Evolutionary conservation across 2,113 vertebrate species (phyloP), one percentile per base, ranked within the genome.

Genomic region (Conger conger): DNA sequence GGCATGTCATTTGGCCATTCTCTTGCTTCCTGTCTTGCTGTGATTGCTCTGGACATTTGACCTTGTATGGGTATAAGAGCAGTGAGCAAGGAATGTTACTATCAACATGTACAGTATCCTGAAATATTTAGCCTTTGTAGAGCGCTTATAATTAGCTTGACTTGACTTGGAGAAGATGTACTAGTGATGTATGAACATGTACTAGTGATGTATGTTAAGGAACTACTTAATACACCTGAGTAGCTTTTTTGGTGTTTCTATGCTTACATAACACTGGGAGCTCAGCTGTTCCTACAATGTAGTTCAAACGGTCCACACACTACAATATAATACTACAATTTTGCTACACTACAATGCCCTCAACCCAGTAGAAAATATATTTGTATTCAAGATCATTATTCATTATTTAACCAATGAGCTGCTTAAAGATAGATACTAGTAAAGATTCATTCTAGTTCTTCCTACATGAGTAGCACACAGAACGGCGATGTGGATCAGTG

Each of bases 1-100:
- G 86, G 79, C 84, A 87, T 77, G 76, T 82, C 85, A 83, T 87
- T 86, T 86, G 79, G 78, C 57, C 86, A 81, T 78, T 78, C 81
- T 87, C 82, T 79, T 82, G 78, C 84, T 91, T 91, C 91, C 91
- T 88, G 88, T 89, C 84, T 80, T 85, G 80, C 85, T 86, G 35
- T 35, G 81, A 81, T 76, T 78, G 50, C 54, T 84, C 73, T 68
- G n/a, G 63, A 45, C 79, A 79, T 50, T 82, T 40, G 63, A 35
- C 27, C 9, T 68, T 57, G 20, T 83, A 82, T 9, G 35, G 79
- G 33, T 81, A 15, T 36, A 36, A 18, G 30, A 83, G 81, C 76
- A 80, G 35, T 45, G 42, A 23, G 76, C 35, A 79, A 16, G 27
- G 23, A 79, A 27, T 16, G 36, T 38, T 36, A 45, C n/a, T 35